Percentiles rank a stretch among this genome's conserved stretches.
phyloP scores from a whole-genome alignment of 2,113 vertebrate species.

The Seriola dumerili region DNA sequence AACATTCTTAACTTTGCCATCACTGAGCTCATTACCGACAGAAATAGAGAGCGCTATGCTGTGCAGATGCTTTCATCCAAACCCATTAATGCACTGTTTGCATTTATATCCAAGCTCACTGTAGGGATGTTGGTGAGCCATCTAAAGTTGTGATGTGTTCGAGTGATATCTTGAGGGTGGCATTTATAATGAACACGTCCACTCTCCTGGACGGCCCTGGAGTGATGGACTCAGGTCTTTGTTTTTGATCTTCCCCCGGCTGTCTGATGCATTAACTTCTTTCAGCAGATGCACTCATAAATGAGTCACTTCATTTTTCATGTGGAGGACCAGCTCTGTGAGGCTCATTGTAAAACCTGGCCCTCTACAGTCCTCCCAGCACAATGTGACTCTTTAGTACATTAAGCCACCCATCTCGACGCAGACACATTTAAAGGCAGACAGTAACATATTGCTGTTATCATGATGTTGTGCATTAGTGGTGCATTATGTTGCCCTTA shows the following conservation, averaged over 20 bases:
- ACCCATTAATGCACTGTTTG: constrained; percentile 51
- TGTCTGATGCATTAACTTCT: constrained; percentile 77
- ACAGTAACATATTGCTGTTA: constrained; percentile 51
- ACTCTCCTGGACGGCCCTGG: constrained; percentile 36
- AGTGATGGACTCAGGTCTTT: constrained; percentile 50
- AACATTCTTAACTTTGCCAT: constrained; percentile 58
- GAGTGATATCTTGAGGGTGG: constrained; percentile 47
- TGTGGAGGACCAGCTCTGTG: constrained; percentile 42
- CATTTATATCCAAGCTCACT: constrained; percentile 25
- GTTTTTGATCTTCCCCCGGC: constrained; percentile 65
- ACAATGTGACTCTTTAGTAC: constrained; percentile 61
- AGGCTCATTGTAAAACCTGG: constrained; percentile 48
- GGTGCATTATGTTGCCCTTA: constrained; percentile 63
- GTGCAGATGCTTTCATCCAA: constrained; percentile 57
- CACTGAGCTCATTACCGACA: constrained; percentile 55
- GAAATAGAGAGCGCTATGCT: constrained; percentile 38
- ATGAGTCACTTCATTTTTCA: constrained; percentile 68
- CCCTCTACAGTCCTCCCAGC: constrained; percentile 11
- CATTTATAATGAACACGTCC: constrained; percentile 54
- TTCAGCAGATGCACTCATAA: constrained; percentile 61
- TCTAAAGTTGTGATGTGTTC: constrained; percentile 20
- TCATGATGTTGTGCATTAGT: constrained; percentile 61
- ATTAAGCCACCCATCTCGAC: constrained; percentile 57
- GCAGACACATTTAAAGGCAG: constrained; percentile 59
- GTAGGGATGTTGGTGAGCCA: not conserved